phyloP scores from a whole-genome alignment of 2,888 invertebrate genomes.

The Silvanus unidentatus region DNA sequence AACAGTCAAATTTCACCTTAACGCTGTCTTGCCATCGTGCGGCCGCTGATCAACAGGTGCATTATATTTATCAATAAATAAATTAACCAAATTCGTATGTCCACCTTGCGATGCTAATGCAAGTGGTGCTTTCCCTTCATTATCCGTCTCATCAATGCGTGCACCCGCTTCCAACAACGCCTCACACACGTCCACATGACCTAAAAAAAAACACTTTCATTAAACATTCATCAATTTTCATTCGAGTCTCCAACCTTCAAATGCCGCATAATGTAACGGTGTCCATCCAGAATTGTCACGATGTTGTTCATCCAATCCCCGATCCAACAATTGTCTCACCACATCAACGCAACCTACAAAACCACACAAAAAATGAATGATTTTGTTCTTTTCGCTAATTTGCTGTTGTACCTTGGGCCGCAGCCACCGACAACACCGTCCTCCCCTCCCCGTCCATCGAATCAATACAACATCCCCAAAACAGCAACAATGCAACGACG shows the following conservation, averaged over 20 bases:
- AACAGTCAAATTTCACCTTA: conserved; percentile 50
- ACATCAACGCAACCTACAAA: conserved; percentile 78
- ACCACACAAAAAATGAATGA: too few relatives aligned
- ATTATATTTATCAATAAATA: conserved; percentile 66
- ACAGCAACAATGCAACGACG: conserved; percentile 78
- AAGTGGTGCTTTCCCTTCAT: conserved; percentile 82
- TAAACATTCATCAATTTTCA: conserved; percentile 1
- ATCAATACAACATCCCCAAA: conserved; percentile 95
- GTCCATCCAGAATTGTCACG: conserved; percentile 96
- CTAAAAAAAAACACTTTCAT: conserved; percentile 37
- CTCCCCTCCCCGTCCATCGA: conserved; percentile 91
- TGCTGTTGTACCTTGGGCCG: conserved; percentile 82
- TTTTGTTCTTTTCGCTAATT: too few relatives aligned
- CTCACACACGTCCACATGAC: conserved; percentile 77
- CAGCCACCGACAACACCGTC: conserved; percentile 80
- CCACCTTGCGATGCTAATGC: conserved; percentile 88
- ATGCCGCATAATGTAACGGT: conserved; percentile 91
- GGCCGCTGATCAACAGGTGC: conserved; percentile 80
- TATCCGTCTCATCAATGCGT: conserved; percentile 82
- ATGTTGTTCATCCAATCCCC: conserved; percentile 81
- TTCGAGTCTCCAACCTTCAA: conserved; percentile 60
- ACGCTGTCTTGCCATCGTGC: conserved; percentile 85
- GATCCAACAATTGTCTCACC: conserved; percentile 79
- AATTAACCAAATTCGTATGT: conserved; percentile 61
- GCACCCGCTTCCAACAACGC: conserved; percentile 82